Conservation (phyloP, 2,113 vertebrate genomes). For the Pipa parva region DNA sequence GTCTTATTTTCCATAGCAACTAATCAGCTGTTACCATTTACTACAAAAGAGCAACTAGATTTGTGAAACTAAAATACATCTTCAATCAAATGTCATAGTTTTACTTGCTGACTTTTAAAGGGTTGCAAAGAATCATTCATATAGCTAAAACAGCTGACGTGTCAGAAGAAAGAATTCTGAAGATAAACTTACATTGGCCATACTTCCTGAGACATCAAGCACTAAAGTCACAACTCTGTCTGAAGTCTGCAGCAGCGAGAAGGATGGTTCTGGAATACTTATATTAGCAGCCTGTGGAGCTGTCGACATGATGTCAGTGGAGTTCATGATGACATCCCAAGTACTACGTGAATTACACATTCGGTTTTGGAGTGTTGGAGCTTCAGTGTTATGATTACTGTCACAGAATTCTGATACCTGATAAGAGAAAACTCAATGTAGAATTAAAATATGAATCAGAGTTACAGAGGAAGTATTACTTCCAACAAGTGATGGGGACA, state of each 20-base stretch:
- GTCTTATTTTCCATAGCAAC: no score
- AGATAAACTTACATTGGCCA: conserved; percentile 45
- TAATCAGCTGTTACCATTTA: no score
- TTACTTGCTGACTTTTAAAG: no score
- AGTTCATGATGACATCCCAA: conserved; percentile 58
- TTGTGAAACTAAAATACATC: no score
- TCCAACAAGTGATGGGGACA: no score
- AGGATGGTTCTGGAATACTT: conserved; percentile 37
- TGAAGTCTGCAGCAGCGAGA: conserved; percentile 52
- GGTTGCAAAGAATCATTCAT: no score
- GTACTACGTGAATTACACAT: conserved; percentile 57
- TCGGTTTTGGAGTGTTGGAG: conserved; percentile 66
- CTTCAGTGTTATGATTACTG: conserved; percentile 57
- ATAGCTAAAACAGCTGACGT: no score
- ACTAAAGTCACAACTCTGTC: conserved; percentile 54
- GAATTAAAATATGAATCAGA: no score
- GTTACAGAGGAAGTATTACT: no score
- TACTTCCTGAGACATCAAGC: conserved; percentile 65
- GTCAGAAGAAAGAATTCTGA: no score
- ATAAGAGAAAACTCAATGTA: conserved; percentile 5
- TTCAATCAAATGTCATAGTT: no score
- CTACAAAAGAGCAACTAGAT: no score
- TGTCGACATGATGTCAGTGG: conserved; percentile 50
- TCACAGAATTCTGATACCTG: conserved; percentile 63
- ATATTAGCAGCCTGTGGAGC: conserved; percentile 5